Conservation (phyloP, 2,888 invertebrate genomes). For the Chaitophorus viminalis region DNA sequence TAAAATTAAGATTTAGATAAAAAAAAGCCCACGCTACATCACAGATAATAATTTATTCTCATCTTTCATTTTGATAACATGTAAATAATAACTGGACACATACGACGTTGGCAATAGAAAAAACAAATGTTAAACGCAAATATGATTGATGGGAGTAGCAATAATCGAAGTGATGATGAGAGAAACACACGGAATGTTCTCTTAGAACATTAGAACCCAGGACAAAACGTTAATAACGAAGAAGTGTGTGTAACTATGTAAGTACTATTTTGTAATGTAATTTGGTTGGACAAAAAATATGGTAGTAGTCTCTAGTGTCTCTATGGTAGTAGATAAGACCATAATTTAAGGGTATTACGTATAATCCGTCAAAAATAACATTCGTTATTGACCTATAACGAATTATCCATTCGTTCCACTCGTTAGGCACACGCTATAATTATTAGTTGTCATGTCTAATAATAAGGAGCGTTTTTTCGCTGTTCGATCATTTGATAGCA, state of each 20-base stretch:
- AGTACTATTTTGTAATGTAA: neutral
- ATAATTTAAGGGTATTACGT: neutral
- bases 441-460: neutral
- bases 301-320: neutral
- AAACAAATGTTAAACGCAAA: too few species aligned
- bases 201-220: neutral
- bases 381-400: neutral
- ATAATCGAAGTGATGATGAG: neutral
- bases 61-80: too few species aligned
- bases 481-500: neutral
- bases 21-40: too few species aligned
- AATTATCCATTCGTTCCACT: neutral
- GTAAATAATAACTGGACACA: too few species aligned
- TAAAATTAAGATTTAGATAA: too few species aligned
- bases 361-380: neutral
- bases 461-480: neutral
- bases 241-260: too few species aligned
- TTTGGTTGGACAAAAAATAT: neutral
- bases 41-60: too few species aligned
- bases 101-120: too few species aligned
- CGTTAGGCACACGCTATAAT: neutral
- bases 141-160: neutral
- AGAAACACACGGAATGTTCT: neutral
- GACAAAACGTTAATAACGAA: neutral
- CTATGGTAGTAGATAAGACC: neutral